Evolutionary conservation across 2,113 vertebrate genomes (phyloP), one percentile per base, ranked within the genome.

Genomic region (Protobothrops mucrosquamatus): DNA sequence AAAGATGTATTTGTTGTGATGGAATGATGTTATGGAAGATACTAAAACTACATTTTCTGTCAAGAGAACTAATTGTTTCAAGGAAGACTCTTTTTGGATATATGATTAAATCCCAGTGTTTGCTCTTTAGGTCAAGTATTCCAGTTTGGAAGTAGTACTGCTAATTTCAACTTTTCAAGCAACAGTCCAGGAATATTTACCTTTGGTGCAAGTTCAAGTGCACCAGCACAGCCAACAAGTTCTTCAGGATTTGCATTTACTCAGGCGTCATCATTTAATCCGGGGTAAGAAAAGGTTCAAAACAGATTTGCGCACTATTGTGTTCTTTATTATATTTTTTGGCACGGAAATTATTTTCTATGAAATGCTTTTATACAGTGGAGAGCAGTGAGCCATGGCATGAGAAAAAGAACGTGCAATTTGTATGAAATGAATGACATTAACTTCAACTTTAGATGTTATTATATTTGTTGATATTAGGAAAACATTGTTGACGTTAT

Each of bases 91-190:
- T 22, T 81, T 43, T 43, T 22, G 34, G 74, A 39, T 81, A 43
- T 81, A 88, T 93, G 54, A 85, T 88, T 64, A 46, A 93, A 69
- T 14, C 89, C 3, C 1, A 0, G 6, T 85, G 46, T 56, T 69
- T 74, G 12, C 56, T 92, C 24, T 85, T 95, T 61, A 98, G 98
- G 97, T 97, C 89, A 97, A 55, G 97, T 97, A 39, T 99, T 99
- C 97, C 99, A 98, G 91, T 99, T 99, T 94, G 98, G 98, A 93
- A 98, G 97, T 93, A 97, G 94, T 91, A 96, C 97, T 95, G 95
- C 97, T 24, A 99, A 97, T 98, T 97, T 99, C 98, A 97, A 95
- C 97, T 96, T 98, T 57, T 89, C 97, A 86, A 97, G 93, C 94
- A 97, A 93, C 61, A 98, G 10, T 92, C 98, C 95, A 57, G 96